Evolutionary conservation across 2,797 vertebrate species (phyloP).

Genomic region (Bradypodion ventrale): DNA sequence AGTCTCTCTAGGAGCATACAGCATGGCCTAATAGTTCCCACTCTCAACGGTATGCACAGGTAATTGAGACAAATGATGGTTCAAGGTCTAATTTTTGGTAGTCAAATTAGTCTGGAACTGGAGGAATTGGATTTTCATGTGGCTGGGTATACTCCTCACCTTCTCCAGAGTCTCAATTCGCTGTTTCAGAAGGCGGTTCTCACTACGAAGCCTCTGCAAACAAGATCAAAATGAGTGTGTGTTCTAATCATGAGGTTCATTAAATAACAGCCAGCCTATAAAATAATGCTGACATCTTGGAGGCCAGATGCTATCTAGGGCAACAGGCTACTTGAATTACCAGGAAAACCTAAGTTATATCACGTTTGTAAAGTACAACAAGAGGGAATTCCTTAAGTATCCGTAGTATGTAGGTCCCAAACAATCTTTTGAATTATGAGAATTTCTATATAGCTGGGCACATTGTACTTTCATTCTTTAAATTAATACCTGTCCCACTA

Average conservation of each 20-base stretch:
- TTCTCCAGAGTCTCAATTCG: constrained; percentile 92
- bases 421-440: neutral
- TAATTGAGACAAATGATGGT: neutral
- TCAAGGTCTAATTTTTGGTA: constrained; percentile 33
- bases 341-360: neutral
- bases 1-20: neutral
- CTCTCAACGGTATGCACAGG: constrained; percentile 14
- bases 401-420: neutral
- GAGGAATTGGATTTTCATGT: constrained; percentile 56
- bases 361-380: neutral
- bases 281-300: constrained; percentile 10
- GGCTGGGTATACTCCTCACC: constrained; percentile 69
- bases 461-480: neutral
- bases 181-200: constrained; percentile 89
- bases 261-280: neutral
- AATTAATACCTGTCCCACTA: neutral
- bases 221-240: constrained; percentile 17
- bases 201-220: constrained; percentile 74
- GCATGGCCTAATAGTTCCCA: neutral
- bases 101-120: constrained; percentile 41
- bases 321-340: neutral
- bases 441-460: neutral
- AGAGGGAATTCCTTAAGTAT: neutral
- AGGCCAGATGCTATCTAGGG: neutral
- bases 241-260: neutral